phyloP scores from a whole-genome alignment of 1,140 invertebrate genomes.

The Whitmania pigra region DNA sequence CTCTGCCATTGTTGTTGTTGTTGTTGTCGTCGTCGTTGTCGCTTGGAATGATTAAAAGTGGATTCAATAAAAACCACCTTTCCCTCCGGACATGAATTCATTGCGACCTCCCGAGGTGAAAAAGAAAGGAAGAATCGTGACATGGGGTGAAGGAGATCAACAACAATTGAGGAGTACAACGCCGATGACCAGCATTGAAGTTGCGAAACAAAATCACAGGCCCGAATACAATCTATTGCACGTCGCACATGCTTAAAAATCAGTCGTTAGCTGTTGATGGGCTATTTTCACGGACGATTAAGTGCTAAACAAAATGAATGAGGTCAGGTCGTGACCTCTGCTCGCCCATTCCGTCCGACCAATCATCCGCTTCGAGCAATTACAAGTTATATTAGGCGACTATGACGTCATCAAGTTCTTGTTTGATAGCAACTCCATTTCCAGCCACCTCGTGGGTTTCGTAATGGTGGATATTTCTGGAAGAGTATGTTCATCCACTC shows the following conservation, averaged over 20 bases:
- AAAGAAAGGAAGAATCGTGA: too few relatives aligned
- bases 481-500: background rate
- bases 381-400: constrained; percentile 2
- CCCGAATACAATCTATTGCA: background rate
- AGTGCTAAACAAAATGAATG: constrained; percentile 12
- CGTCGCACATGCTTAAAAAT: background rate
- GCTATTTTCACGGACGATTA: constrained; percentile 10
- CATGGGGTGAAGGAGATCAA: background rate
- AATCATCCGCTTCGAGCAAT: constrained; percentile 8
- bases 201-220: background rate
- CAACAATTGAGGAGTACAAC: background rate
- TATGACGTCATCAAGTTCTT: constrained; percentile 7
- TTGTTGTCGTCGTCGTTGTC: too few relatives aligned
- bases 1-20: too few relatives aligned
- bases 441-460: background rate
- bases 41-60: too few relatives aligned
- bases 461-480: too few relatives aligned
- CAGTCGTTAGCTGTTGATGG: constrained; percentile 13
- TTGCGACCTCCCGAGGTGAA: too few relatives aligned
- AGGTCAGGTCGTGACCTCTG: constrained; percentile 8
- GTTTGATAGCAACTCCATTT: constrained; percentile 3
- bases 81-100: too few relatives aligned
- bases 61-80: too few relatives aligned
- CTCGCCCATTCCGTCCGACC: background rate
- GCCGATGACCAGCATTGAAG: background rate